Conservation (phyloP, 2,888 invertebrate genomes). For the Ferrisia virgata region DNA sequence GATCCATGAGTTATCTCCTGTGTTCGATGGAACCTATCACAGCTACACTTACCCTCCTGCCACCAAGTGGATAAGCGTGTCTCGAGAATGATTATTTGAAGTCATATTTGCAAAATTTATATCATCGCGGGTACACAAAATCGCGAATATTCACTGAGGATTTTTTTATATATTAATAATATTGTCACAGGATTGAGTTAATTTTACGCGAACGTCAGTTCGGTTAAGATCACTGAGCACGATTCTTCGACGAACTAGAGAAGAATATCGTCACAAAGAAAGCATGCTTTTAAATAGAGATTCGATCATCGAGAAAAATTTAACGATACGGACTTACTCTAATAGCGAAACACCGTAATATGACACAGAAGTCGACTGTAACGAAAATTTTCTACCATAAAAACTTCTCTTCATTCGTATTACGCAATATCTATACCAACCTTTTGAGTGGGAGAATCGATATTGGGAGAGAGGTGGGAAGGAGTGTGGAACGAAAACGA, state of each 20-base stretch:
- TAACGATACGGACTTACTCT: not conserved
- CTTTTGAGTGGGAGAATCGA: not conserved
- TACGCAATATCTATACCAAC: not conserved
- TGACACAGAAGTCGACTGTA: not conserved
- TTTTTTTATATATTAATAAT: not conserved
- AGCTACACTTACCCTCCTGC: conserved; percentile 88
- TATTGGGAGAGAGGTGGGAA: not conserved
- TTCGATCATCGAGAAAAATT: not conserved
- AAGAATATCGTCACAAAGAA: not conserved
- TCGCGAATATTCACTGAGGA: not conserved
- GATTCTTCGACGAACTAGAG: not conserved
- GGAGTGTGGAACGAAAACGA: not conserved
- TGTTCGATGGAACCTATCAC: not conserved
- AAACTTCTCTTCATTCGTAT: not conserved
- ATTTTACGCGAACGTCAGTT: not conserved
- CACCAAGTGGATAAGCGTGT: conserved; percentile 87
- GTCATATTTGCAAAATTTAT: conserved; percentile 43
- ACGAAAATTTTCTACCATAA: not conserved
- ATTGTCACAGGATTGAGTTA: not conserved
- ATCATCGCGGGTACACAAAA: not conserved
- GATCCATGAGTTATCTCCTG: too few relatives aligned
- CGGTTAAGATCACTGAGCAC: not conserved
- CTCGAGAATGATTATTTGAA: conserved; percentile 52
- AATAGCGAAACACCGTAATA: not conserved
- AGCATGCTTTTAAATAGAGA: not conserved